Conservation (phyloP, 2,113 vertebrate genomes). For the Leptodactylus fuscus region DNA sequence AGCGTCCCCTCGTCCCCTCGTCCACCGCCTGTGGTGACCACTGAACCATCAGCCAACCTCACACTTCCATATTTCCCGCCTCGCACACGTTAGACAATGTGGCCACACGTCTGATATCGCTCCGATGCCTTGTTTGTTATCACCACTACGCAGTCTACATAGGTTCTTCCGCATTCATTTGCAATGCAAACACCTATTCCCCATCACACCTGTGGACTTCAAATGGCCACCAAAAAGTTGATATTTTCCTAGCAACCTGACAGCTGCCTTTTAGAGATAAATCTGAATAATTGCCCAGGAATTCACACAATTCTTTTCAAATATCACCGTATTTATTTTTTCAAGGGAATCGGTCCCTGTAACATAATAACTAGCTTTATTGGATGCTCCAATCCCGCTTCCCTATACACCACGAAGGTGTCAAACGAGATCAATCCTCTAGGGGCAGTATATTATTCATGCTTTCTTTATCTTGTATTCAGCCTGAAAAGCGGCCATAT, state of each 20-base stretch:
- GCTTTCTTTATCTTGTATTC: not conserved
- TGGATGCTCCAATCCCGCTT: not conserved
- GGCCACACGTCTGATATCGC: too few relatives aligned
- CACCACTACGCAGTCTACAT: too few relatives aligned
- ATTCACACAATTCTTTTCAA: not conserved
- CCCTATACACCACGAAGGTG: not conserved
- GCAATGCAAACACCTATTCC: not conserved
- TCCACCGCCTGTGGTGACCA: too few relatives aligned
- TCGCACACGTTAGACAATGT: too few relatives aligned
- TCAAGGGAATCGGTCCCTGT: not conserved
- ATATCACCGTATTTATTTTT: not conserved
- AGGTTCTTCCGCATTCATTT: not conserved
- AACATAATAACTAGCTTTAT: not conserved
- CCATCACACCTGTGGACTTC: not conserved
- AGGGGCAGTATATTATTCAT: not conserved
- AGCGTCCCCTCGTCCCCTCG: too few relatives aligned
- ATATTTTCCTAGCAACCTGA: not conserved
- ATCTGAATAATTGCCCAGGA: constrained; percentile 16
- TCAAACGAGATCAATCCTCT: not conserved
- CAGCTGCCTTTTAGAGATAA: not conserved
- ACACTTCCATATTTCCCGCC: too few relatives aligned
- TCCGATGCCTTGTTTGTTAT: too few relatives aligned
- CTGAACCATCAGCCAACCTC: too few relatives aligned
- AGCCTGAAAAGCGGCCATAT: not conserved
- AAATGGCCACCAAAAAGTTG: not conserved